Percentiles rank a stretch among this genome's conserved stretches.
Evolutionary conservation across 2,113 vertebrate species (phyloP).

Genomic region (Muntiacus muntjak): DNA sequence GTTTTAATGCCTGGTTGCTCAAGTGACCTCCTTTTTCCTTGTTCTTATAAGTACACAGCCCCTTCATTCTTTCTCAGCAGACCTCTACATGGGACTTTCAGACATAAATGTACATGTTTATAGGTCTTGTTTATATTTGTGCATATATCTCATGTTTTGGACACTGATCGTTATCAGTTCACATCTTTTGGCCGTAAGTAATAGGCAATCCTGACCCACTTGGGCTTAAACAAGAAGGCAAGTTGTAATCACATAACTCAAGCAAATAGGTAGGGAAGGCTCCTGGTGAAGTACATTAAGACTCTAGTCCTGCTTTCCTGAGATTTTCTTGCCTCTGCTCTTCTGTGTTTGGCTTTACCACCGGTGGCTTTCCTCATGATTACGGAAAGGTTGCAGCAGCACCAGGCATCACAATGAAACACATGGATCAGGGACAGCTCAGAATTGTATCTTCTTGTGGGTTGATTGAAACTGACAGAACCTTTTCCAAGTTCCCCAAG

Average conservation of each 20-base stretch:
- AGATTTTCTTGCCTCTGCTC: not conserved
- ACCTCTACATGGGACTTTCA: not conserved
- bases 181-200: not conserved
- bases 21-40: not conserved
- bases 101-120: not conserved
- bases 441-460: not conserved
- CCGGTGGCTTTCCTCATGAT: not conserved
- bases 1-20: not conserved
- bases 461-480: not conserved
- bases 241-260: not conserved
- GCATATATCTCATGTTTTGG: not conserved
- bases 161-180: not conserved
- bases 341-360: not conserved
- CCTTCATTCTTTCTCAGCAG: not conserved
- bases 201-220: not conserved
- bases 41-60: not conserved
- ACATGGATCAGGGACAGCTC: not conserved
- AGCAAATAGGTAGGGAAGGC: not conserved
- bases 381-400: not conserved
- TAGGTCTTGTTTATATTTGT: not conserved
- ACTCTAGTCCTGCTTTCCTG: not conserved
- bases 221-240: not conserved
- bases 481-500: not conserved
- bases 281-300: not conserved
- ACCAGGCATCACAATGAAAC: not conserved